A percentile compares a stretch with the other conserved stretches of the same genome.
phyloP scores from a whole-genome alignment of 2,888 invertebrate species.

The Monoplex corrugatus region DNA sequence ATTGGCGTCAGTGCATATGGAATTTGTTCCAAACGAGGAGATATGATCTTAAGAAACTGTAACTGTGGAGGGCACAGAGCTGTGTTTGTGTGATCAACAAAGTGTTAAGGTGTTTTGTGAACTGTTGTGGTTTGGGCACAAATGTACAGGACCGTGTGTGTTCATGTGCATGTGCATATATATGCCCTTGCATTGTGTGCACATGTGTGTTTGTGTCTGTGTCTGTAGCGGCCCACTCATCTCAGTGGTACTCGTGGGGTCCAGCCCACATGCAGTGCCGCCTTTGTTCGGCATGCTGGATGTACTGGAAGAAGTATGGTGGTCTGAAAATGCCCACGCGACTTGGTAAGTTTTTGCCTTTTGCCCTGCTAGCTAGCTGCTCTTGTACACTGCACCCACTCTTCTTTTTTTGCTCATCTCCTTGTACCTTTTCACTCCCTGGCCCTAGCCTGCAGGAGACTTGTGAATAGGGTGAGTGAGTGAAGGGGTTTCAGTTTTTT shows the following conservation, averaged over 20 bases:
- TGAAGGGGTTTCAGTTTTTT: too few species aligned
- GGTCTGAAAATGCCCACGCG: slow-evolving; percentile 88
- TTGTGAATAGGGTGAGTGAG: too few species aligned
- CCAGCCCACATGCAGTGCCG: slow-evolving; percentile 95
- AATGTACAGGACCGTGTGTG: too few species aligned
- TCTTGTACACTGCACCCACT: not conserved
- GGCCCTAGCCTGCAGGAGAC: too few species aligned
- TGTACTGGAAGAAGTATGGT: slow-evolving; percentile 99
- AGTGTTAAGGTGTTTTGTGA: too few species aligned
- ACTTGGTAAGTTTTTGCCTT: slow-evolving; percentile 65
- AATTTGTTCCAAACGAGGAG: too few species aligned
- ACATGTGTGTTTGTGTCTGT: not conserved
- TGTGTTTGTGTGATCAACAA: not conserved
- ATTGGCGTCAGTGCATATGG: too few species aligned
- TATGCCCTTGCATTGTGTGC: not conserved
- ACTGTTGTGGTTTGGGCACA: too few species aligned
- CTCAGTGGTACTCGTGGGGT: slow-evolving; percentile 98
- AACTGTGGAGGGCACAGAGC: too few species aligned
- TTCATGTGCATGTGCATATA: not conserved
- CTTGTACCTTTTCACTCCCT: not conserved
- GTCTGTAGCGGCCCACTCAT: slow-evolving; percentile 83
- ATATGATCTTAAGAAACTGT: too few species aligned
- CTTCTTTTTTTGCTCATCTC: not conserved
- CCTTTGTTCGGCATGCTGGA: slow-evolving; percentile 96
- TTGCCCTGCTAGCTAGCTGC: not conserved